Percentiles rank a stretch among this genome's conserved stretches.
Evolutionary conservation across 2,113 vertebrate genomes (phyloP).

Genomic region (Sprattus sprattus): DNA sequence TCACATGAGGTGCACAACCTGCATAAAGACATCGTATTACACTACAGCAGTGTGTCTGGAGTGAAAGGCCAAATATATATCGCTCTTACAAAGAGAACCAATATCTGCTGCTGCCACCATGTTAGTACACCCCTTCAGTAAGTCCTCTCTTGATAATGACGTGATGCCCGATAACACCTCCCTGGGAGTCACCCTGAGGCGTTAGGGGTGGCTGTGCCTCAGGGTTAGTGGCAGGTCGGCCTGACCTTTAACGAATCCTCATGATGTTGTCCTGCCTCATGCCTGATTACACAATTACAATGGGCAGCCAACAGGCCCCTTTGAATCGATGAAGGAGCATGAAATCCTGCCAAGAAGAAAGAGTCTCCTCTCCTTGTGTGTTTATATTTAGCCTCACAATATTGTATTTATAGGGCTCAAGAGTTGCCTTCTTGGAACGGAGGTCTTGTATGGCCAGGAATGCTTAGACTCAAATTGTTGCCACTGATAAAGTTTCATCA

Average conservation of each 20-base stretch:
- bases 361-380: constrained; percentile 61
- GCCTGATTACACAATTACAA: constrained; percentile 29
- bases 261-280: neutral
- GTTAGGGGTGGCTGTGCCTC: neutral
- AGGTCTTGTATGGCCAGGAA: constrained; percentile 85
- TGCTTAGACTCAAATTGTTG: constrained; percentile 85
- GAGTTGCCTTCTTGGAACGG: constrained; percentile 80
- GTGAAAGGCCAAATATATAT: neutral
- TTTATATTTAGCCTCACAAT: constrained; percentile 91
- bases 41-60: neutral
- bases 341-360: constrained; percentile 41
- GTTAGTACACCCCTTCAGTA: neutral
- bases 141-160: neutral
- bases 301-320: neutral
- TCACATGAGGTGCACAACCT: neutral
- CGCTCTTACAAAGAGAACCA: neutral
- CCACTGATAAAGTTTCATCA: constrained; percentile 86
- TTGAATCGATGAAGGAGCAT: constrained; percentile 13
- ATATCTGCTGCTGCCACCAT: neutral
- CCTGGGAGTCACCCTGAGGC: neutral
- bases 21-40: neutral
- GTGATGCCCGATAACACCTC: neutral
- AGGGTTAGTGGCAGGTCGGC: neutral
- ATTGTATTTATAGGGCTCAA: constrained; percentile 83
- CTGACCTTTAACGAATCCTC: constrained; percentile 2